Conservation (phyloP, 2,888 invertebrate species). For the Tolmerus cingulatus region DNA sequence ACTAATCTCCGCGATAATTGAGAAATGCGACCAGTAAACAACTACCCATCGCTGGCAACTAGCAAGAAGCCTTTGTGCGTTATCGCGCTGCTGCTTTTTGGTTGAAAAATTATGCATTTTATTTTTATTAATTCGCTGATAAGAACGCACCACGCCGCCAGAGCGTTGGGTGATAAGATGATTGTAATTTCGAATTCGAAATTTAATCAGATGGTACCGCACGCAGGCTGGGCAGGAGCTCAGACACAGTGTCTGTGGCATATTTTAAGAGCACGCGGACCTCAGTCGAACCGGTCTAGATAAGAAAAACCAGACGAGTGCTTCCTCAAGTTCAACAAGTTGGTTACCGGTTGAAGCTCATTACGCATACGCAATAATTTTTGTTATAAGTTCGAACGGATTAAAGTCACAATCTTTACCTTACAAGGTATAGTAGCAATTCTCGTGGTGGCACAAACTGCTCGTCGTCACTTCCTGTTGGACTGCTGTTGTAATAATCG, state of each 20-base stretch:
- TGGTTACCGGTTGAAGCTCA: conserved; percentile 5
- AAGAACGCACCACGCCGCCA: background rate
- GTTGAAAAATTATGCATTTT: background rate
- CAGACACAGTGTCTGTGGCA: conserved; percentile 12
- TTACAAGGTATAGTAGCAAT: conserved; percentile 70
- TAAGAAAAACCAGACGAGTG: conserved; percentile 8
- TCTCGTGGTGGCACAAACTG: conserved; percentile 70
- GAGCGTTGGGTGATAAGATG: background rate
- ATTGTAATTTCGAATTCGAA: background rate
- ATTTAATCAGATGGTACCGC: background rate
- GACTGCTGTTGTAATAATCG: conserved; percentile 52
- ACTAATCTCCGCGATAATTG: background rate
- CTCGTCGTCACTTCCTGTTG: conserved; percentile 49
- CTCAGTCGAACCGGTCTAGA: conserved; percentile 26
- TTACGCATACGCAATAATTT: conserved; percentile 10
- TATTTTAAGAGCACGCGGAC: conserved; percentile 9
- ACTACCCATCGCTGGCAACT: background rate
- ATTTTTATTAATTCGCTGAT: background rate
- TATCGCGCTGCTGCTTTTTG: background rate
- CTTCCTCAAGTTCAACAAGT: conserved; percentile 40
- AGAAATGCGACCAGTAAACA: background rate
- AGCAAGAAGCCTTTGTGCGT: background rate
- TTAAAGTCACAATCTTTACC: conserved; percentile 62
- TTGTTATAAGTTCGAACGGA: background rate
- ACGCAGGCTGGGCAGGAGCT: background rate